These are phyloP conservation scores for Etheostoma nigrum DNA, from an alignment of 2,797 vertebrate species.

Conservation along the genomic window DNA sequence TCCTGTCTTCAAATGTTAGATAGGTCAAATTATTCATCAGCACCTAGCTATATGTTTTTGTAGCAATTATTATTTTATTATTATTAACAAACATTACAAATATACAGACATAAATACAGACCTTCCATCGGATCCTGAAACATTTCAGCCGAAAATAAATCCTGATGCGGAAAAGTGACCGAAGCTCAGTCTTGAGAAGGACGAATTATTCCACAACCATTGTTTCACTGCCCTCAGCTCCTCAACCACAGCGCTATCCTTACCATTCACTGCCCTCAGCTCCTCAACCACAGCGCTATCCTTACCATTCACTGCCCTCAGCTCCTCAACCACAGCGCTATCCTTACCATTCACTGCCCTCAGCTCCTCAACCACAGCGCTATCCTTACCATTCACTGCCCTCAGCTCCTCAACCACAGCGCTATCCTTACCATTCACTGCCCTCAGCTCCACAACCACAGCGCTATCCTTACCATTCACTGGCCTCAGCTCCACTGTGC, in stretches of 20 bases:
- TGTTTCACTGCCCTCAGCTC: conserved; percentile 19
- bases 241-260: conserved; percentile 8
- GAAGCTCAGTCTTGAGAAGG: not conserved
- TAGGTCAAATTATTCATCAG: no score
- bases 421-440: no score
- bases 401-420: no score
- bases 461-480: no score
- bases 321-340: no score
- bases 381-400: not conserved
- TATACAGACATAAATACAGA: conserved; percentile 29
- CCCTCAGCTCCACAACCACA: no score
- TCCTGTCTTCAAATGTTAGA: not conserved
- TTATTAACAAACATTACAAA: not conserved
- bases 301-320: no score
- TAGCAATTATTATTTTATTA: no score
- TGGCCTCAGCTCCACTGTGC: not conserved
- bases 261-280: not conserved
- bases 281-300: no score
- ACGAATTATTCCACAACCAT: conserved; percentile 49
- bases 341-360: not conserved
- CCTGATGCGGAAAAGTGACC: conserved; percentile 5
- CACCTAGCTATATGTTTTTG: not conserved
- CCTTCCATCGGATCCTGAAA: conserved; percentile 56
- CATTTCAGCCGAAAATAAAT: conserved; percentile 55
- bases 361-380: not conserved